Percentiles rank a stretch among this genome's conserved stretches.
Conservation (phyloP, 2,797 vertebrate species). For the Trachops cirrhosus region DNA sequence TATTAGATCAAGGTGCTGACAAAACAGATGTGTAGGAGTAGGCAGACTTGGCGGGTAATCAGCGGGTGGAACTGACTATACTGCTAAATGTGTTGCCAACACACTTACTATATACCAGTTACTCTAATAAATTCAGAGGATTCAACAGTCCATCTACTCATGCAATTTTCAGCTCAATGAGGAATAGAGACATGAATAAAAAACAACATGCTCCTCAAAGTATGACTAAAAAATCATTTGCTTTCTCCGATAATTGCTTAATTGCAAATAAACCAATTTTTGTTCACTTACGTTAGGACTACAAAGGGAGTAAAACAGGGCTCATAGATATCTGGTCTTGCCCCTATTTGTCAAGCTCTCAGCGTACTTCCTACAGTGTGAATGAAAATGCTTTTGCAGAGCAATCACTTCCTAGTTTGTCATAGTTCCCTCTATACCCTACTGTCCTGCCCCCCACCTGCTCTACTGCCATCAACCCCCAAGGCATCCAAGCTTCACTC, state of each 20-base stretch:
- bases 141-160: not conserved
- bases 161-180: not conserved
- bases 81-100: not conserved
- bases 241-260: not conserved
- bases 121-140: not conserved
- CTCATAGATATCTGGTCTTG: not conserved
- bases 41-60: not conserved
- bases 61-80: not conserved
- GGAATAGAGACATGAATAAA: not conserved
- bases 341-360: not conserved
- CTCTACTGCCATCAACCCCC: not conserved
- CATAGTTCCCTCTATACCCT: not conserved
- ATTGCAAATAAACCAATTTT: not conserved
- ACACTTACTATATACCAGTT: not conserved
- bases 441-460: not conserved
- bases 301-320: not conserved
- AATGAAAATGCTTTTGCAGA: not conserved
- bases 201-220: not conserved
- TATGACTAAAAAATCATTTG: not conserved
- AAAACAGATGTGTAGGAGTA: not conserved
- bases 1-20: not conserved
- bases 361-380: not conserved
- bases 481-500: not conserved
- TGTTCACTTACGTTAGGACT: not conserved
- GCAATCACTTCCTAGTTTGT: not conserved